phyloP scores from a whole-genome alignment of 2,113 vertebrate species.

The Corythoichthys haematopterus region DNA sequence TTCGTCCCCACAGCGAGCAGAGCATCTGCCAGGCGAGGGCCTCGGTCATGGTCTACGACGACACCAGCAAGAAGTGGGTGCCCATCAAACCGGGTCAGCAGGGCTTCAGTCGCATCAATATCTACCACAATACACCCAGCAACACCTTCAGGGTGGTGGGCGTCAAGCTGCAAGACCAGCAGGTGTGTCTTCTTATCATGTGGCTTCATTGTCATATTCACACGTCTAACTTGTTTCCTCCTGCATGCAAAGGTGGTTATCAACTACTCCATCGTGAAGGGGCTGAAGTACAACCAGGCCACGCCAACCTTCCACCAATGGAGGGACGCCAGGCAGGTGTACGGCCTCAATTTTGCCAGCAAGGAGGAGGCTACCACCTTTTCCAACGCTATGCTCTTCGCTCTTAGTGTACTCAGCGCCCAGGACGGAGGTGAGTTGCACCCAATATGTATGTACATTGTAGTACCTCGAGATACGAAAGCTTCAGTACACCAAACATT shows the following conservation, averaged over 20 bases:
- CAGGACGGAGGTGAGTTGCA: conserved; percentile 69
- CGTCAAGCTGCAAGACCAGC: conserved; percentile 97
- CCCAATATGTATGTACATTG: too few relatives aligned
- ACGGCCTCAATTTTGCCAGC: conserved; percentile 76
- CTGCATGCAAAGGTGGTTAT: conserved; percentile 66
- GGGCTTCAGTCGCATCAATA: conserved; percentile 98
- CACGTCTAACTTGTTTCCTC: not conserved
- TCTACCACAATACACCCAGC: conserved; percentile 95
- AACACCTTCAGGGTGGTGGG: conserved; percentile 97
- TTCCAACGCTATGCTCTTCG: conserved; percentile 76
- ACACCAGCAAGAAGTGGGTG: conserved; percentile 99
- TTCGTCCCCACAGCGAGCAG: conserved; percentile 80
- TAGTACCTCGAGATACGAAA: too few relatives aligned
- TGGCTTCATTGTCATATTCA: not conserved
- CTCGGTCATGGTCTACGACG: conserved; percentile 98
- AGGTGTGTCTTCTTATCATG: conserved; percentile 64
- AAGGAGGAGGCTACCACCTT: conserved; percentile 77
- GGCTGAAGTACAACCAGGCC: conserved; percentile 76
- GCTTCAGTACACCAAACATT: too few relatives aligned
- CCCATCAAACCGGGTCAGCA: conserved; percentile 97
- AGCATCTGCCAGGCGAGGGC: conserved; percentile 98
- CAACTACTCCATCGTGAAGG: conserved; percentile 77
- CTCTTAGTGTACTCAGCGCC: conserved; percentile 71
- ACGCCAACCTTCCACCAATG: conserved; percentile 76
- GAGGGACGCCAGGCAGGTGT: conserved; percentile 74